Evolutionary conservation across 2,888 invertebrate genomes (phyloP), one percentile per base, ranked within the genome.

Genomic region (Belgica antarctica): DNA sequence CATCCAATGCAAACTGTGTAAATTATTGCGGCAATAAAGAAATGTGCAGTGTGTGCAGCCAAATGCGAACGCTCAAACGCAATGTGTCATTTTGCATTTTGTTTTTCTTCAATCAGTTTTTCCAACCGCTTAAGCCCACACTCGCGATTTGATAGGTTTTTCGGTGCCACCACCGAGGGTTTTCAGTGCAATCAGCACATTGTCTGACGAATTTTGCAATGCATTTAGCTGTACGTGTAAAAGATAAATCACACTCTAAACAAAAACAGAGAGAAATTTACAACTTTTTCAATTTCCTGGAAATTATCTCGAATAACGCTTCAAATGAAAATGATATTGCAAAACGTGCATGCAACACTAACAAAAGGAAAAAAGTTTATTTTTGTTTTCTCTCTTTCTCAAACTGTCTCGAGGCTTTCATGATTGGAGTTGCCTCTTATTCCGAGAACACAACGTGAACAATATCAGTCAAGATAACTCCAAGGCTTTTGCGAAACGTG

Each of bases 211-310:
- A 7, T 34, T 34, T 7, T 8, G 10, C 8, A 12, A 34, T 34
- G 10, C 34, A 34, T 34, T 8, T 8, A 34, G 41, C 41, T 41
- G 41, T 31, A 41, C 41, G 10, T 5, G 15, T 63, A 36, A 62
- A 63, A 24, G 63, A 63, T 63, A 63, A 63, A 63, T 46, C 63
- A 63, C 63, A 46, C 27, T 61, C 28, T 28, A 27, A 28, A 61
- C 22, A 61, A 27, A 12, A 31, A 31, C 5, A 41, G 41, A 5
- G 41, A 41, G 15, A 41, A 41, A 15, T 41, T 41, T 34, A 34
- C 34, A 12, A 34, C 34, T 24, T 62, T 63, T 63, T 41, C 46
- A 63, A 63, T 63, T 63, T 63, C 63, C 63, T 63, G 63, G 63
- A 62, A 62, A 62, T 62, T 62, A 62, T 62, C 62, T 62, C 19